phyloP scores from a whole-genome alignment of 2,797 vertebrate genomes.

The Passerculus sandwichensis region DNA sequence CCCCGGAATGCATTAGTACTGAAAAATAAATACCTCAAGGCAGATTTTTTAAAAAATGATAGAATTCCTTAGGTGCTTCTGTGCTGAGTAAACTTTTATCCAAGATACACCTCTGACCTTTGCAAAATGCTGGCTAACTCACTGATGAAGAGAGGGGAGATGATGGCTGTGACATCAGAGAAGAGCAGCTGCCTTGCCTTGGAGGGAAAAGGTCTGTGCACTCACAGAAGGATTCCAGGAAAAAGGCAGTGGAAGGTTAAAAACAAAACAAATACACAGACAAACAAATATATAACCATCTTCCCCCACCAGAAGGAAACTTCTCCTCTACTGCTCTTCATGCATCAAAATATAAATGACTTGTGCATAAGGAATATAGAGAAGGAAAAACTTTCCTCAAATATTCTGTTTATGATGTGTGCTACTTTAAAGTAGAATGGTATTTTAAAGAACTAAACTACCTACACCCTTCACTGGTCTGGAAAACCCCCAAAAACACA shows the following conservation, averaged over 20 bases:
- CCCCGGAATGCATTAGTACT: background rate
- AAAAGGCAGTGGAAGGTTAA: background rate
- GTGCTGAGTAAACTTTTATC: background rate
- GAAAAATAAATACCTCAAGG: background rate
- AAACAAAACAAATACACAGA: background rate
- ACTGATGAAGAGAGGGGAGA: background rate
- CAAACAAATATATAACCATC: background rate
- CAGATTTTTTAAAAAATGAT: rapidly evolving
- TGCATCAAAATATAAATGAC: background rate
- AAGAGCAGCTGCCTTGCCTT: background rate
- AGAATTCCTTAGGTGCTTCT: background rate
- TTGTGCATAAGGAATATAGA: background rate
- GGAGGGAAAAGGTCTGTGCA: background rate
- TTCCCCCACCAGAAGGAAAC: background rate
- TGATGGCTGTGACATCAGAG: background rate
- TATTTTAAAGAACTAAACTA: background rate
- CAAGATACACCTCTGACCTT: background rate
- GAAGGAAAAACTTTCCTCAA: background rate
- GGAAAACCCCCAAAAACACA: background rate
- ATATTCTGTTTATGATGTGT: background rate
- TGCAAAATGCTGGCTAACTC: background rate
- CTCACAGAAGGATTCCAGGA: background rate
- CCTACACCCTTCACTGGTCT: background rate
- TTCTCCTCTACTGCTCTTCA: background rate
- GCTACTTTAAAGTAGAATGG: background rate